Percentiles rank a stretch among this genome's conserved stretches.
Conservation (phyloP, 2,797 vertebrate species). For the Leuciscus waleckii region DNA sequence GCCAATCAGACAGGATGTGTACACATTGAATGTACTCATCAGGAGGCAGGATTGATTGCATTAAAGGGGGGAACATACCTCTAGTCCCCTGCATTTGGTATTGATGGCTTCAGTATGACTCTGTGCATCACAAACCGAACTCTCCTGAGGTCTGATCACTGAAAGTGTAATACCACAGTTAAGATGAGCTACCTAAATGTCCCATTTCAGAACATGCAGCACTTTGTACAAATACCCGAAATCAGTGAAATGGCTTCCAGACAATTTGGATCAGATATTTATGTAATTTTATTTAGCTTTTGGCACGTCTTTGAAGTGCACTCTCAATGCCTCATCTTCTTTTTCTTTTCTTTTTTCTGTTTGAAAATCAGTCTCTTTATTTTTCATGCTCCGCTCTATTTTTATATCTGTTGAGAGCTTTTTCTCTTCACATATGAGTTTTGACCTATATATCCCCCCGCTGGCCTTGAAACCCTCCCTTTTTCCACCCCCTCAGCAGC, state of each 20-base stretch:
- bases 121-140: background rate
- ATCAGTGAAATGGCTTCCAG: slow-evolving; percentile 41
- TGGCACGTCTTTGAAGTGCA: slow-evolving; percentile 31
- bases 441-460: slow-evolving; percentile 58
- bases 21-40: background rate
- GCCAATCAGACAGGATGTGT: background rate
- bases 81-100: background rate
- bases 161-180: background rate
- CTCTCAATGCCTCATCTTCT: slow-evolving; percentile 26
- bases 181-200: slow-evolving; percentile 22
- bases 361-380: slow-evolving; percentile 55
- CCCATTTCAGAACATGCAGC: background rate
- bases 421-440: slow-evolving; percentile 49
- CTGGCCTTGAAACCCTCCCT: slow-evolving; percentile 34
- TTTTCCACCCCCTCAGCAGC: slow-evolving; percentile 38
- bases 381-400: slow-evolving; percentile 67
- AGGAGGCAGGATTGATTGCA: background rate
- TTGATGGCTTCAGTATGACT: background rate
- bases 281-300: slow-evolving; percentile 41
- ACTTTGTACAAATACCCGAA: slow-evolving; percentile 29
- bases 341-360: background rate
- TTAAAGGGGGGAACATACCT: background rate
- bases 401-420: slow-evolving; percentile 54
- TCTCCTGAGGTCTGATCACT: background rate
- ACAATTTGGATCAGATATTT: slow-evolving; percentile 44